A percentile compares a stretch with the other conserved stretches of the same genome.
Evolutionary conservation across 2,888 invertebrate genomes (phyloP).

Genomic region (Drosophila paramelanica): DNA sequence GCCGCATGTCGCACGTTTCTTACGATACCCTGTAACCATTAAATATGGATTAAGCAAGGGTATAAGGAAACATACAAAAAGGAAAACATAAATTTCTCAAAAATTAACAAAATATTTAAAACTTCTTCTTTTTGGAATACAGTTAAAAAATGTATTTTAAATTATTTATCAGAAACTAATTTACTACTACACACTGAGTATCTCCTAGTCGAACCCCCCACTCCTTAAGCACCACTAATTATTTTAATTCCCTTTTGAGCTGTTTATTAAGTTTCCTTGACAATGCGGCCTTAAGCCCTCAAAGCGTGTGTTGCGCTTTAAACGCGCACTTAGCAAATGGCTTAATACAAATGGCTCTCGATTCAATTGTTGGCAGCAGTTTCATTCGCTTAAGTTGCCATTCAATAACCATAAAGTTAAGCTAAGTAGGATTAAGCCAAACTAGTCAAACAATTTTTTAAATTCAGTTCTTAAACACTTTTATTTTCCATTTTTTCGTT

Average conservation of each 20-base stretch:
- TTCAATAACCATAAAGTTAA: conserved; percentile 45
- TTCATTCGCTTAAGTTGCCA: conserved; percentile 35
- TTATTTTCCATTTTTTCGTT: not conserved
- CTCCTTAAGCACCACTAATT: not conserved
- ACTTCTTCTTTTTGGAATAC: no score
- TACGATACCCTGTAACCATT: not conserved
- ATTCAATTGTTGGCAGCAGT: conserved; percentile 26
- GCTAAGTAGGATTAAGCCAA: conserved; percentile 12
- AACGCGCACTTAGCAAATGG: not conserved
- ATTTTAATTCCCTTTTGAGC: conserved; percentile 4
- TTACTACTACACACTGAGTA: not conserved
- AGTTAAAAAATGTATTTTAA: no score
- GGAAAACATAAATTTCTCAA: no score
- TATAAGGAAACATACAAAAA: not conserved
- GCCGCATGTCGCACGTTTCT: conserved; percentile 3
- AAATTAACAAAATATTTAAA: no score
- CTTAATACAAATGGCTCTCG: conserved; percentile 6
- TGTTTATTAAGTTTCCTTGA: conserved; percentile 33
- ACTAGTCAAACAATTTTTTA: conserved; percentile 12
- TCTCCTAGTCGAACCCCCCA: not conserved
- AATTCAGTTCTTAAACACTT: conserved; percentile 16
- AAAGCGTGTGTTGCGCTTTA: not conserved
- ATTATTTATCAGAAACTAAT: no score
- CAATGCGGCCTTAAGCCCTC: conserved; percentile 10
- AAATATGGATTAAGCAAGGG: not conserved